These are phyloP conservation scores for Morpho achilles DNA, from an alignment of 2,888 invertebrate species.

Conservation along the genomic window DNA sequence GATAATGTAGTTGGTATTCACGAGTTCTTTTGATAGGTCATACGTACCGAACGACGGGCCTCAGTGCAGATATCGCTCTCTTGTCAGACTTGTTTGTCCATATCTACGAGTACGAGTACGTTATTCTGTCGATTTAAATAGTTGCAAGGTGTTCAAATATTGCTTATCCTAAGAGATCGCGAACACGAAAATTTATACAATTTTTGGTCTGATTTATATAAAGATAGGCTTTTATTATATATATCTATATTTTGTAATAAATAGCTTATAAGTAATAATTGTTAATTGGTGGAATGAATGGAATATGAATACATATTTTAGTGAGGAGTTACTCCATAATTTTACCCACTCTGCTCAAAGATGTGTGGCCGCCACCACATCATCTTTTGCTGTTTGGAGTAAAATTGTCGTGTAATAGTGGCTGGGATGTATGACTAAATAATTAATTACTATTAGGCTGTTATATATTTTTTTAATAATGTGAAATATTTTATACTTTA, in stretches of 20 bases:
- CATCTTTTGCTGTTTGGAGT: slow-evolving; percentile 42
- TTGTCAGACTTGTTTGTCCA: slow-evolving; percentile 28
- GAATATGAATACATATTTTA: slow-evolving; percentile 12
- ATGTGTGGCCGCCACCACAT: slow-evolving; percentile 73
- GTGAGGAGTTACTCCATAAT: slow-evolving; percentile 32
- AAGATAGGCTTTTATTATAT: neutral
- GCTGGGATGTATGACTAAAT: neutral
- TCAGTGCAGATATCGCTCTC: slow-evolving; percentile 39
- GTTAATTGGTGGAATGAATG: slow-evolving; percentile 1
- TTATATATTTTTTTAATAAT: neutral
- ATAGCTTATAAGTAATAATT: slow-evolving; percentile 9
- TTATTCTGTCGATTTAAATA: neutral
- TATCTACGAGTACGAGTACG: slow-evolving; percentile 1
- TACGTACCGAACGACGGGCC: slow-evolving; percentile 42
- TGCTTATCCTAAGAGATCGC: too few relatives aligned
- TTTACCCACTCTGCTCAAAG: slow-evolving; percentile 43
- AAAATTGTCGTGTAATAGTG: slow-evolving; percentile 27
- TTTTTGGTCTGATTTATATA: too few relatives aligned
- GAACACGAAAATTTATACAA: too few relatives aligned
- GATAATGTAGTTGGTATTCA: slow-evolving; percentile 48
- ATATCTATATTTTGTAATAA: neutral
- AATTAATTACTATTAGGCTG: slow-evolving; percentile 12
- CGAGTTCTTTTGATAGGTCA: slow-evolving; percentile 34
- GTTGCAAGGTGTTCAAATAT: neutral
- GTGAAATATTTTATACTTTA: too few relatives aligned